Conservation (phyloP, 1,140 invertebrate genomes). For the Drosophila chauvacae region DNA sequence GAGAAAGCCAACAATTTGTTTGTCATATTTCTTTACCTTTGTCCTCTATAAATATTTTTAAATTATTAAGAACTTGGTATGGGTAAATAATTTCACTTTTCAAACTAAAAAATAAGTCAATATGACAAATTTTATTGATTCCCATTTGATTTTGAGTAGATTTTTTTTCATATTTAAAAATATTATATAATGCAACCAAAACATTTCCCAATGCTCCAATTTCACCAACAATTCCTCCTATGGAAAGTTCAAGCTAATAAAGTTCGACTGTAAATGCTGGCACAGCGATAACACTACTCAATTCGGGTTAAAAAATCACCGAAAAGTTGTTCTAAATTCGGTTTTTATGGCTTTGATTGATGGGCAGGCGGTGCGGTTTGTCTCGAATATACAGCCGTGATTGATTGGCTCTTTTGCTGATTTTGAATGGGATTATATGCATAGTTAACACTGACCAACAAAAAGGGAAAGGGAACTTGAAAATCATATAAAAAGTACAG, state of each 20-base stretch:
- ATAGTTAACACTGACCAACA: conserved; percentile 24
- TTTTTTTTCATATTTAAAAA: background rate
- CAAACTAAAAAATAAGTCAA: too few species aligned
- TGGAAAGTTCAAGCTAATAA: conserved; percentile 7
- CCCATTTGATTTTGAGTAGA: background rate
- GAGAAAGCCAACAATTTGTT: too few species aligned
- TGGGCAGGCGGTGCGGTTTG: conserved; percentile 27
- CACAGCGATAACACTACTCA: conserved; percentile 32
- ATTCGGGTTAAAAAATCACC: conserved; percentile 15
- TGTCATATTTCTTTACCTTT: too few species aligned
- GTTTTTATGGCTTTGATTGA: conserved; percentile 52
- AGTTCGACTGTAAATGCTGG: conserved; percentile 23
- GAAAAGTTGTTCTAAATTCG: conserved; percentile 47
- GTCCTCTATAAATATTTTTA: too few species aligned
- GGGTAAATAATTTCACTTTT: too few species aligned
- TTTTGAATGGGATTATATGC: conserved; percentile 47
- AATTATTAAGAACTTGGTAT: too few species aligned
- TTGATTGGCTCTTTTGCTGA: conserved; percentile 57
- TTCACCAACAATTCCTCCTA: background rate
- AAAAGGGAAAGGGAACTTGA: conserved; percentile 25
- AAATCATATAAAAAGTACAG: conserved; percentile 63
- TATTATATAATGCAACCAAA: background rate
- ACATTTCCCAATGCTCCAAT: background rate
- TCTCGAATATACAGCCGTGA: conserved; percentile 42
- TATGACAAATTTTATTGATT: too few species aligned